Evolutionary conservation across 2,797 vertebrate species (phyloP), one percentile per base, ranked within the genome.

Genomic region (Poecile montanus): DNA sequence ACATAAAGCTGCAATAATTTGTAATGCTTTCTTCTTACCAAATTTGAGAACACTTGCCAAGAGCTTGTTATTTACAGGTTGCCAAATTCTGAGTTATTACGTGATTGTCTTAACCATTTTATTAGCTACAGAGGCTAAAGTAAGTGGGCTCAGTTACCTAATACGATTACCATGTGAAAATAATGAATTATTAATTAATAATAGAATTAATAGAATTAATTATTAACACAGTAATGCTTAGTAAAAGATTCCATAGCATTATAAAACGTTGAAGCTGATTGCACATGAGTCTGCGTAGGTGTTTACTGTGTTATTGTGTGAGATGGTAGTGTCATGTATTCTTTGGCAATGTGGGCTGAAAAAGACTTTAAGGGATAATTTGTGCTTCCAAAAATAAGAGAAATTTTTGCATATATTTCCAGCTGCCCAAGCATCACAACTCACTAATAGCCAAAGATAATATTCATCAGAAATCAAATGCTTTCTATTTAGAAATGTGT

Each of bases 351-450:
- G 3, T 36, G 27, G 54, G 6, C 8, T 87, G 29, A 75, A 87
- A 80, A 2, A 61, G 8, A 17, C 9, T 67, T 77, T 32, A 45
- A 58, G 16, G 4, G 8, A 62, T 32, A 58, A 45, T 36, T 30
- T 57, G 4, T 48, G 9, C 3, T 4, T 50, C 16, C 5, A 32
- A 56, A 58, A 62, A 38, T 14, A 6, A 2, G 1, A 7, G 1
- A 47, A 27, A 20, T n/a, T 54, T 61, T 45, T 8, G 2, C n/a
- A 10, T n/a, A 11, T 30, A 57, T 11, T 15, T 51, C 48, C 20
- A 76, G 9, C 9, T 48, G 20, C 29, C 14, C 27, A 85, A 75
- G 8, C 4, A 61, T 47, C 17, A 61, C 13, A 57, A 20, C 12
- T 63, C 17, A 42, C 6, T 63, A 44, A n/a, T 58, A 48, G 60